Evolutionary conservation across 2,113 vertebrate genomes (phyloP).

Genomic region (Aegotheles bennettii): DNA sequence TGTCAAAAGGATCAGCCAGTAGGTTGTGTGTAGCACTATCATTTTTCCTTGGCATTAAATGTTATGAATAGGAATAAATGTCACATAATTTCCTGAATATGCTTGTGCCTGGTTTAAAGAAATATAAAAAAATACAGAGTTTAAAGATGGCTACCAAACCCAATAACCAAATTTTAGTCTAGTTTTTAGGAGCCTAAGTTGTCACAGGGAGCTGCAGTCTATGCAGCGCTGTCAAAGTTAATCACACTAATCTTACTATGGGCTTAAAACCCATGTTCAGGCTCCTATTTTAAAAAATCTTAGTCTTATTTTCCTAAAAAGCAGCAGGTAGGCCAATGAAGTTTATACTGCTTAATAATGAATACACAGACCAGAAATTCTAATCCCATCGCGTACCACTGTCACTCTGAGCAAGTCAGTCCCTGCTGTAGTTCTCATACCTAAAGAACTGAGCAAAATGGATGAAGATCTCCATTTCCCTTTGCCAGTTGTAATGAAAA

Average conservation of each 20-base stretch:
- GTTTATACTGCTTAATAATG: neutral
- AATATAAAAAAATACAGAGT: neutral
- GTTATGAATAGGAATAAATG: neutral
- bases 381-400: neutral
- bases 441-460: neutral
- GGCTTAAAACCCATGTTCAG: neutral
- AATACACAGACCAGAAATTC: neutral
- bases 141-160: neutral
- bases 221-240: neutral
- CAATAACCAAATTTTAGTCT: neutral
- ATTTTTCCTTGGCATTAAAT: neutral
- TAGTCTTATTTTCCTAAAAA: neutral
- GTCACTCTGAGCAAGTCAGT: neutral
- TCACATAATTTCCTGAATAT: neutral
- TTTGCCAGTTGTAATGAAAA: neutral
- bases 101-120: neutral
- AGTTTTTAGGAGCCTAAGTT: neutral
- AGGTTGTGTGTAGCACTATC: neutral
- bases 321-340: neutral
- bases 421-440: neutral
- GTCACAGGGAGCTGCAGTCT: neutral
- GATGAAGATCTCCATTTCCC: neutral
- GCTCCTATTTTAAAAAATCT: neutral
- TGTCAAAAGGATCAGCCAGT: slow-evolving; percentile 11
- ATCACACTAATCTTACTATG: neutral